Conservation (phyloP, 2,113 vertebrate species). For the Callospermophilus lateralis region DNA sequence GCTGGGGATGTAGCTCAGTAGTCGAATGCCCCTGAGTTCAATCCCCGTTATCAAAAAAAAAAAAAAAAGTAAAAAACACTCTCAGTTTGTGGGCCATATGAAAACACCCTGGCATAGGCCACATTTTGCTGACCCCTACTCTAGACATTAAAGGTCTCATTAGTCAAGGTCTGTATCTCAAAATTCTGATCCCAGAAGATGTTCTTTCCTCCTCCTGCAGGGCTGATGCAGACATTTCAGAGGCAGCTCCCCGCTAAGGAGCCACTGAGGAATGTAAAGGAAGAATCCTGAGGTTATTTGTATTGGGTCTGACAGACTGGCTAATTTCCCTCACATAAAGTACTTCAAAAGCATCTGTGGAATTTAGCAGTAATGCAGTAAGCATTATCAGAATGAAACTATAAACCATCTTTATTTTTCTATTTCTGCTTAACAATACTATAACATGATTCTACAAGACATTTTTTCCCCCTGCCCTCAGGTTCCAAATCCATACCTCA, state of each 20-base stretch:
- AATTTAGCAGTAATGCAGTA: conserved; percentile 66
- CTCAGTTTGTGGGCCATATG: background rate
- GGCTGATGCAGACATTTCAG: background rate
- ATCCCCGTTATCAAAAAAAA: too few relatives aligned
- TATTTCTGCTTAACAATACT: conserved; percentile 49
- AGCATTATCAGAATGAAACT: conserved; percentile 40
- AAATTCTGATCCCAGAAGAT: conserved; percentile 21
- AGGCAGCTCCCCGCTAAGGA: conserved; percentile 1
- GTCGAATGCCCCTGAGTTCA: too few relatives aligned
- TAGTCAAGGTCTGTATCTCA: background rate
- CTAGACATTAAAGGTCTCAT: conserved; percentile 17
- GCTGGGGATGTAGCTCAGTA: too few relatives aligned
- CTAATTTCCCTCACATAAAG: conserved; percentile 63
- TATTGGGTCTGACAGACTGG: conserved; percentile 50
- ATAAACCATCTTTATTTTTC: conserved; percentile 56
- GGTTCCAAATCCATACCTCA: conserved; percentile 41
- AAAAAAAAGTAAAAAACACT: conserved; percentile 21
- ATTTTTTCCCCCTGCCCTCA: background rate
- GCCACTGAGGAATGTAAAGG: conserved; percentile 55
- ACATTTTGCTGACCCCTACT: background rate
- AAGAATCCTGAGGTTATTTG: conserved; percentile 65
- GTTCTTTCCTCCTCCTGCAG: background rate
- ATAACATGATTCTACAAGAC: background rate
- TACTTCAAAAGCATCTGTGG: conserved; percentile 67
- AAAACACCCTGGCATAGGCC: background rate